Conservation (phyloP, 1,140 invertebrate species). For the Penaeus vannamei region DNA sequence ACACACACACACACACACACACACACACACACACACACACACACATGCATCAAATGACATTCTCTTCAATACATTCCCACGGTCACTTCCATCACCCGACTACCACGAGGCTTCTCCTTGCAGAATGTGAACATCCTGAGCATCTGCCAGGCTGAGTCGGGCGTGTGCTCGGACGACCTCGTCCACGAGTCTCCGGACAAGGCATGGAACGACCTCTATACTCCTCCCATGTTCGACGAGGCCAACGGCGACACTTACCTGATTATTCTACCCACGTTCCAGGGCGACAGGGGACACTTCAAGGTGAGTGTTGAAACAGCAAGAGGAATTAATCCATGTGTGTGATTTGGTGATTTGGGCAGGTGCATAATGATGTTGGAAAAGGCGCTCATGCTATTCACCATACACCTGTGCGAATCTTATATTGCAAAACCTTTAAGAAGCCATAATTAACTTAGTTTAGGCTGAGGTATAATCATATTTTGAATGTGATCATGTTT, state of each 20-base stretch:
- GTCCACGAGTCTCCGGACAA: constrained; percentile 68
- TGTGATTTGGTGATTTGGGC: constrained; percentile 71
- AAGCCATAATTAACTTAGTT: no score
- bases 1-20: no score
- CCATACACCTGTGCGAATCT: no score
- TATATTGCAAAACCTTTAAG: no score
- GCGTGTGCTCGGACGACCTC: constrained; percentile 67
- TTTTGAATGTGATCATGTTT: no score
- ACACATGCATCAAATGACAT: not conserved
- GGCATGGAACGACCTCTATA: constrained; percentile 78
- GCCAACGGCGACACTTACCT: constrained; percentile 61
- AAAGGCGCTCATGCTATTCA: no score
- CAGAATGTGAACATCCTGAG: constrained; percentile 72
- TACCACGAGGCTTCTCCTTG: not conserved
- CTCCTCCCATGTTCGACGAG: constrained; percentile 74
- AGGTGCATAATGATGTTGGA: no score
- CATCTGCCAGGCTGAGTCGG: constrained; percentile 69
- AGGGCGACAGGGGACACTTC: constrained; percentile 61
- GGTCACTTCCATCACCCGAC: not conserved
- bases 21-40: no score
- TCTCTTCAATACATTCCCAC: not conserved
- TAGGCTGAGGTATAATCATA: no score
- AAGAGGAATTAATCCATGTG: constrained; percentile 72
- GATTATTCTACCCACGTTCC: constrained; percentile 61
- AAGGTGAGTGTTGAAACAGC: constrained; percentile 48